Evolutionary conservation across 2,113 vertebrate genomes (phyloP).

Genomic region (Propithecus coquereli): DNA sequence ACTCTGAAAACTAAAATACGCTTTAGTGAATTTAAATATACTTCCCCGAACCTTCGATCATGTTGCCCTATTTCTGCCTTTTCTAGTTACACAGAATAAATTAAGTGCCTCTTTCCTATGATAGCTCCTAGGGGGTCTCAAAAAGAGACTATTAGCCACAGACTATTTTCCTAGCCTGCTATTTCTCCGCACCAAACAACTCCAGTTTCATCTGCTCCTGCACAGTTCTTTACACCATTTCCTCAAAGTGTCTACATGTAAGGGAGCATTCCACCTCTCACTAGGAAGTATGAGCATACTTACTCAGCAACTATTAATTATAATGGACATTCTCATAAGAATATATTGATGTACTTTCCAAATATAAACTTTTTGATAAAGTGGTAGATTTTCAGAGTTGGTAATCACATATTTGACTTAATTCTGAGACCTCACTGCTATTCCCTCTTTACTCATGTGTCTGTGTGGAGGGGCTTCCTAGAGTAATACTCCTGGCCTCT

Average conservation of each 20-base stretch:
- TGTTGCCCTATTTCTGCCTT: constrained; percentile 22
- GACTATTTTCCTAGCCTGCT: neutral
- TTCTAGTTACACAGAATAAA: constrained; percentile 23
- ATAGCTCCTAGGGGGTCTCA: neutral
- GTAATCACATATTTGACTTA: neutral
- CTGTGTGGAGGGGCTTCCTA: neutral
- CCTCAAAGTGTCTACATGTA: neutral
- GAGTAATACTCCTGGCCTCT: neutral
- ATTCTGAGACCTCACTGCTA: neutral
- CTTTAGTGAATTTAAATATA: neutral
- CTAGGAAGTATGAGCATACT: neutral
- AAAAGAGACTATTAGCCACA: neutral
- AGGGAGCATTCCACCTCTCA: neutral
- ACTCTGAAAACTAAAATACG: neutral
- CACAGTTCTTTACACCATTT: neutral
- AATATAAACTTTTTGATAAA: neutral
- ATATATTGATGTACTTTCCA: neutral
- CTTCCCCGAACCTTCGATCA: neutral
- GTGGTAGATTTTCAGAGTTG: neutral
- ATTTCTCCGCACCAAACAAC: neutral
- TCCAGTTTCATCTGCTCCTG: neutral
- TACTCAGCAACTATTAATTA: neutral
- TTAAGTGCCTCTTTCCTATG: constrained; percentile 10
- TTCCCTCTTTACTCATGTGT: neutral
- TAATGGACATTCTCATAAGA: neutral